Evolutionary conservation across 2,113 vertebrate species (phyloP), one percentile per base, ranked within the genome.

Genomic region (Prunella himalayana): DNA sequence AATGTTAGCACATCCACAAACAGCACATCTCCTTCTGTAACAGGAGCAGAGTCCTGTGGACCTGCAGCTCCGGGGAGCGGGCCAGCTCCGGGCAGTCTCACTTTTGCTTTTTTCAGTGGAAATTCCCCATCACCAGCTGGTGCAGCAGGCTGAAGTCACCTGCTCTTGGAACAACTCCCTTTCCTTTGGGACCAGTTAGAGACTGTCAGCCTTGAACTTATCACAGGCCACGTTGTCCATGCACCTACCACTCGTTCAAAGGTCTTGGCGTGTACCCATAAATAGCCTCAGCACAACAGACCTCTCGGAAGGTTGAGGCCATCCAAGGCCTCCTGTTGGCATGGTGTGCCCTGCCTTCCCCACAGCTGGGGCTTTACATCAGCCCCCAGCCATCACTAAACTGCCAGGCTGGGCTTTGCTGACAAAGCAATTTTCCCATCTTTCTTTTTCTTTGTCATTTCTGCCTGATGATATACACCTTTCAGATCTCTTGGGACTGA

Each of bases 1-100:
- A 91, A 89, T 79, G 53, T 92, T 84, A 90, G 75, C 87, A 92
- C 45, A 96, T 69, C 79, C 65, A 57, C 75, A 91, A 95, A 94
- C 57, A 89, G 68, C 80, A 15, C 39, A 53, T 65, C 49, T 79
- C 44, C 57, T 66, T 78, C 96, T 42, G 70, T 73, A 93, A 85
- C 0, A 77, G 82, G 92, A 93, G 82, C 94, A 96, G 95, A 96
- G 95, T 96, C 95, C 95, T 91, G 44, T 37, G 19, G 5, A 57
- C 65, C 73, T 47, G 47, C 61, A 63, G 47, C 69, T 85, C 64
- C 2, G 17, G 87, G 59, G 78, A 66, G 28, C 0, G 0, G 82
- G 73, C 81, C 92, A 95, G 81, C 65, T 71, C 73, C 0, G 1
- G 15, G 49, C 50, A 56, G 28, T 7, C 57, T 37, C 18, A 2